phyloP scores from a whole-genome alignment of 2,113 vertebrate genomes.

The Takifugu bimaculatus region DNA sequence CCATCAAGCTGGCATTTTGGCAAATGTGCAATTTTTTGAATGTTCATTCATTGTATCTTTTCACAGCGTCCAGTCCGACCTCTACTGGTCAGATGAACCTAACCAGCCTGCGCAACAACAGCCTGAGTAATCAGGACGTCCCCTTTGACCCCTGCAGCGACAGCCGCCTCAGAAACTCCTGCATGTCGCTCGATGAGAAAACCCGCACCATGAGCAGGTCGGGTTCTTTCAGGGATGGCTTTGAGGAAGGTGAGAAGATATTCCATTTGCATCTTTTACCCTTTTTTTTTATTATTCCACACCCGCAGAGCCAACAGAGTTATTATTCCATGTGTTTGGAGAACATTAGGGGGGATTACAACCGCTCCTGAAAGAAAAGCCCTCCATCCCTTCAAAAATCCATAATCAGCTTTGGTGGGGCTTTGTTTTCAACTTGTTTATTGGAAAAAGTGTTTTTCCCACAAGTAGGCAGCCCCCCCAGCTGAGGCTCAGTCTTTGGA shows the following conservation, averaged over 20 bases:
- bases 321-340: slow-evolving; percentile 50
- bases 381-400: slow-evolving; percentile 43
- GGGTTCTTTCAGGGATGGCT: slow-evolving; percentile 95
- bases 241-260: slow-evolving; percentile 88
- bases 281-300: slow-evolving; percentile 6
- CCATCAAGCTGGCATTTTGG: not conserved
- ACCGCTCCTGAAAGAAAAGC: slow-evolving; percentile 31
- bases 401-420: slow-evolving; percentile 54
- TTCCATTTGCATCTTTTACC: too few relatives aligned
- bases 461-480: slow-evolving; percentile 30
- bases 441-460: slow-evolving; percentile 48
- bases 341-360: slow-evolving; percentile 52
- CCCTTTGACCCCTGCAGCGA: slow-evolving; percentile 84
- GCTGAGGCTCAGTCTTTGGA: slow-evolving; percentile 23
- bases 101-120: slow-evolving; percentile 85
- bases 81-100: slow-evolving; percentile 86
- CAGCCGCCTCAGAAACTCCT: slow-evolving; percentile 91
- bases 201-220: slow-evolving; percentile 95
- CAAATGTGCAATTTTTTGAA: not conserved
- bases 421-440: slow-evolving; percentile 56
- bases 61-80: slow-evolving; percentile 85
- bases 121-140: slow-evolving; percentile 87
- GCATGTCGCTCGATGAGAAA: slow-evolving; percentile 95
- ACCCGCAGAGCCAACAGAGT: slow-evolving; percentile 23
- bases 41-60: not conserved